Base-by-base conservation (phyloP, 2,113 vertebrate species). In the Mormoops blainvillei region DNA sequence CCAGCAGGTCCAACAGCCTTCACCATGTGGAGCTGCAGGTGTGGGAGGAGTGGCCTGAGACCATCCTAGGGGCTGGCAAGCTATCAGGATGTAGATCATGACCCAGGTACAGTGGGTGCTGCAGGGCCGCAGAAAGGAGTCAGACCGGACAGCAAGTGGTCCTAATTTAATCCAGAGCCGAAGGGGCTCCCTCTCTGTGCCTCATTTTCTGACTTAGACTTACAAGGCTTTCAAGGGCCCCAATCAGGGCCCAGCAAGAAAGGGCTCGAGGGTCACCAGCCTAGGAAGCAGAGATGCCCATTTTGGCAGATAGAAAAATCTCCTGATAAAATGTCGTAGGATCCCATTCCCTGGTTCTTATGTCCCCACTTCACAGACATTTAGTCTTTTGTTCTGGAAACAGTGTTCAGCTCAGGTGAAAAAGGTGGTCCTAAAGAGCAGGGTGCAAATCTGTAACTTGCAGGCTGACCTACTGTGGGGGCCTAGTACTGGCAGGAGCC, bases 91-190 rank as follows among this genome's bases (percentile, higher is more conserved):
- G 7, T 8, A 71, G 33, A n/a, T n/a, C 10, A 26, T 31, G 2
- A 19, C 43, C n/a, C 65, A 26, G 36, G 54, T 28, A 26, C 52
- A n/a, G 45, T 4, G 20, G 82, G 43, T 43, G 18, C 54, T n/a
- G 45, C 3, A 38, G n/a, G 36, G 41, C 65, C 16, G 13, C 2
- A 7, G 67, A 2, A 50, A 61, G 20, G n/a, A 36, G 41, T 15
- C 0, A 5, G 48, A 22, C 63, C 22, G 63, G 41, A 52, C 20
- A 38, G 16, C 0, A 1, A 48, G 56, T 7, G 43, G 5, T 22
- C 7, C 36, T 50, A 70, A 10, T 7, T 56, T 36, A 43, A 14
- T 12, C 11, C 18, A 45, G 4, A 70, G 54, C 50, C 5, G 5
- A n/a, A 3, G 70, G 52, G 41, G 33, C 14, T 26, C 9, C 71